Evolutionary conservation across 1,140 invertebrate genomes (phyloP).

Genomic region (Brachionus asplanchnoidis): DNA sequence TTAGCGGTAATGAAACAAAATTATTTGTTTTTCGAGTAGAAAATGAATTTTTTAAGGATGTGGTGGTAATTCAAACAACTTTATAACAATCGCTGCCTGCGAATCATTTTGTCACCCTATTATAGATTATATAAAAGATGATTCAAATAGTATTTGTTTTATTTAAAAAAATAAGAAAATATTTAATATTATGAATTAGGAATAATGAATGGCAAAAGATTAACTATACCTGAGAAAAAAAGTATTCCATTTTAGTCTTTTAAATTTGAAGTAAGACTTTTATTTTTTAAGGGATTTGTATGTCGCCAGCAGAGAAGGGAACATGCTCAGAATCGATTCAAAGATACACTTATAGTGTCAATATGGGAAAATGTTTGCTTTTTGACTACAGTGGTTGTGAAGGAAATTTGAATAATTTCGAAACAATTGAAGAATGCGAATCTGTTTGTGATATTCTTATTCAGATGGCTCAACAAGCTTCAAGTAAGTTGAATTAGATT

Average conservation of each 20-base stretch:
- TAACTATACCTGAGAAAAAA: slow-evolving; percentile 26
- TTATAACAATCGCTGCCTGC: neutral
- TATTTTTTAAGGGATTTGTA: slow-evolving; percentile 11
- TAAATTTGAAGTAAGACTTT: neutral
- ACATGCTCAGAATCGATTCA: slow-evolving; percentile 75
- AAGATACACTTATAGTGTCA: slow-evolving; percentile 73
- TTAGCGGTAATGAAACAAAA: neutral
- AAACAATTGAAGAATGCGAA: slow-evolving; percentile 73
- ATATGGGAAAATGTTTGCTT: slow-evolving; percentile 68
- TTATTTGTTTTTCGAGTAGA: neutral
- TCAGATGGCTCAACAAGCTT: slow-evolving; percentile 21
- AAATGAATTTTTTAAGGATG: neutral
- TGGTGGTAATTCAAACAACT: slow-evolving; percentile 29
- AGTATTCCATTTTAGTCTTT: neutral
- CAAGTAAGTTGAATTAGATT: neutral
- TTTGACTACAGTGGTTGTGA: slow-evolving; percentile 84
- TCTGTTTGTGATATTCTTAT: slow-evolving; percentile 62
- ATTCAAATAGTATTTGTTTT: neutral
- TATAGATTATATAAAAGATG: neutral
- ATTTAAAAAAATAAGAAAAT: neutral
- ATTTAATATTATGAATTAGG: neutral
- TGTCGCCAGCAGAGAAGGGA: slow-evolving; percentile 63
- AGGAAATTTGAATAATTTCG: slow-evolving; percentile 82
- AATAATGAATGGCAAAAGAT: neutral
- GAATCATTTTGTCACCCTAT: slow-evolving; percentile 1